Evolutionary conservation across 2,797 vertebrate genomes (phyloP), one percentile per base, ranked within the genome.

Genomic region (Cryptoprocta ferox): DNA sequence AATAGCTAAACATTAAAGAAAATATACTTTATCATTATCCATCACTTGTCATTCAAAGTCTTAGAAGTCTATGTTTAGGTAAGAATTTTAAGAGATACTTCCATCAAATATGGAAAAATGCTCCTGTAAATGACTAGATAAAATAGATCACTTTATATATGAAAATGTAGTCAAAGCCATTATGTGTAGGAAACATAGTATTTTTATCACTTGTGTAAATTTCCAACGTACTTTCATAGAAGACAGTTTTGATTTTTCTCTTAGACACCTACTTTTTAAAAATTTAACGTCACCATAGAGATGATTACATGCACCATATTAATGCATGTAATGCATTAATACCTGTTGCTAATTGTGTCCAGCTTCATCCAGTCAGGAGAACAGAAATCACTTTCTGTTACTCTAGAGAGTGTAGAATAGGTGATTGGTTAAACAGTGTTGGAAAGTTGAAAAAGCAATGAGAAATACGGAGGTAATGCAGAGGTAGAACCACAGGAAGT

Each of bases 241-340:
- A 59, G 3, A 70, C 3, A 48, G 61, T 91, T 86, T 96, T 78
- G 4, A 28, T 35, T 94, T 94, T 96, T 95, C 42, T 93, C 45
- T 90, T 93, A 80, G 21, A 42, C 37, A 45, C 15, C 26, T 92
- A 9, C 32, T 78, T 42, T 73, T 71, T 76, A 32, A 81, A 5
- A 42, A 79, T 94, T 80, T 89, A 48, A 76, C 82, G 48, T 61
- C 48, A 85, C 59, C 21, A 56, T n/a, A 39, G 19, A 79, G 15
- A 50, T 86, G 10, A 24, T 48, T n/a, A n/a, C n/a, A n/a, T n/a
- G n/a, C n/a, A n/a, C n/a, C n/a, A n/a, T n/a, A n/a, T n/a, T n/a
- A n/a, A n/a, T n/a, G n/a, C n/a, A n/a, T n/a, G 26, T 61, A 42
- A 63, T 61, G 26, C 1, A 35, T 82, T 37, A 75, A 75, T 68